Percentiles rank a stretch among this genome's conserved stretches.
Conservation (phyloP, 1,140 invertebrate genomes). For the Drosophila saltans region DNA sequence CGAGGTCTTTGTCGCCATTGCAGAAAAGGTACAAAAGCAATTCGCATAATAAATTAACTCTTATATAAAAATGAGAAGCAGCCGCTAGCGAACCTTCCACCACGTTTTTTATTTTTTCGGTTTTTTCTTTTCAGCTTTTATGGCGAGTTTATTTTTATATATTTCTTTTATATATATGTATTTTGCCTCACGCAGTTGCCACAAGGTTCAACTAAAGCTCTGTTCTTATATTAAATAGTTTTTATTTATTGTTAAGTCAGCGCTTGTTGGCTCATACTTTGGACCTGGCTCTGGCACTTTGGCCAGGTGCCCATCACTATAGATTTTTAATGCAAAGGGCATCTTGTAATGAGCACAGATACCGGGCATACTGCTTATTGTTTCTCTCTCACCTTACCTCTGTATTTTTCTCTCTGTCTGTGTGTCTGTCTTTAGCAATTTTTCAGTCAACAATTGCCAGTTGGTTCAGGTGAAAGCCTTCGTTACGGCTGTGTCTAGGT, state of each 20-base stretch:
- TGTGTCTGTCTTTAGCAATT: slow-evolving; percentile 39
- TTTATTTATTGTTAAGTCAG: slow-evolving; percentile 75
- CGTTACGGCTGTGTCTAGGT: slow-evolving; percentile 12
- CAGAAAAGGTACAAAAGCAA: slow-evolving; percentile 64
- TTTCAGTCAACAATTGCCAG: slow-evolving; percentile 57
- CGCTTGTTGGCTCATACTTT: slow-evolving; percentile 31
- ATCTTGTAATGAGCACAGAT: slow-evolving; percentile 37
- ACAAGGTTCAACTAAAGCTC: slow-evolving; percentile 21
- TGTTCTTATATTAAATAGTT: slow-evolving; percentile 77
- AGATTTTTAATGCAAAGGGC: slow-evolving; percentile 59
- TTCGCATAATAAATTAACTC: slow-evolving; percentile 79
- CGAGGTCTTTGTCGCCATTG: slow-evolving; percentile 1
- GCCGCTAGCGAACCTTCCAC: slow-evolving; percentile 11
- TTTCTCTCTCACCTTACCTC: neutral
- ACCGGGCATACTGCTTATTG: slow-evolving; percentile 17
- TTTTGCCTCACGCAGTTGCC: slow-evolving; percentile 39
- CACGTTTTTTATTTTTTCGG: slow-evolving; percentile 33
- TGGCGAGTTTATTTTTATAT: neutral
- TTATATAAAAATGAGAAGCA: slow-evolving; percentile 38
- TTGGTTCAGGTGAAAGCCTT: neutral
- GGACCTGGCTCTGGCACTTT: neutral
- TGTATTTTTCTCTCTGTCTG: slow-evolving; percentile 29
- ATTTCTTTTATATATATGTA: slow-evolving; percentile 40
- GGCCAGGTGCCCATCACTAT: slow-evolving; percentile 39
- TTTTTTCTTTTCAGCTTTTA: slow-evolving; percentile 34